Conservation (phyloP, 2,888 invertebrate genomes). For the Ophraella communa region DNA sequence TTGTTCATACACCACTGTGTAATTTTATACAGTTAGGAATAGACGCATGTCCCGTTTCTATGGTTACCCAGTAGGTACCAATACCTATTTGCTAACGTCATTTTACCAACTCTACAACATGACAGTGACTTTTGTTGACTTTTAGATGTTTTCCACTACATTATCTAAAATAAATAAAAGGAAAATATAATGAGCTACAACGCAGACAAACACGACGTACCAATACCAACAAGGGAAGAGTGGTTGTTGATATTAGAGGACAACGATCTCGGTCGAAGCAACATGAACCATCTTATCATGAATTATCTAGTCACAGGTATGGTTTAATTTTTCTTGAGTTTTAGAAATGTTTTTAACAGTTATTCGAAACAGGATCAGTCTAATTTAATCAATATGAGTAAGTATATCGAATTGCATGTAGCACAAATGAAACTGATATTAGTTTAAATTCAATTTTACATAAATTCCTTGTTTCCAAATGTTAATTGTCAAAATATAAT, state of each 20-base stretch:
- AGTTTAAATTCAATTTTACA: not conserved
- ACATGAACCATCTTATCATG: slow-evolving; percentile 98
- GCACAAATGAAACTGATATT: not conserved
- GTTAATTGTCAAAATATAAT: no score
- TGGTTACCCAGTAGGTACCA: not conserved
- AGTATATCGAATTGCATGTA: not conserved
- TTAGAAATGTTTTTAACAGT: not conserved
- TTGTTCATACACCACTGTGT: not conserved
- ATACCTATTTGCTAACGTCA: not conserved
- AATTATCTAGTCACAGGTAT: slow-evolving; percentile 96
- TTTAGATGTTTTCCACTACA: slow-evolving; percentile 19
- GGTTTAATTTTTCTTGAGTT: slow-evolving; percentile 21
- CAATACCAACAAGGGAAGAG: slow-evolving; percentile 67
- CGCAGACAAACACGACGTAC: slow-evolving; percentile 61
- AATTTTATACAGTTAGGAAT: no score
- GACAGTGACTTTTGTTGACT: slow-evolving; percentile 24
- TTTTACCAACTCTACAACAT: not conserved
- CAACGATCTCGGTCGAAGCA: slow-evolving; percentile 83
- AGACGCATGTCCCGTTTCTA: not conserved
- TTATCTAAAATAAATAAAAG: slow-evolving; percentile 30
- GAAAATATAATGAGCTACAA: slow-evolving; percentile 60
- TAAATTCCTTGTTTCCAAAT: no score
- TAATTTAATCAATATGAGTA: not conserved
- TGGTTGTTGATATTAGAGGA: slow-evolving; percentile 78
- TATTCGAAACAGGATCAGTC: not conserved